Conservation (phyloP, 2,888 invertebrate species). For the Phaedon cochleariae region DNA sequence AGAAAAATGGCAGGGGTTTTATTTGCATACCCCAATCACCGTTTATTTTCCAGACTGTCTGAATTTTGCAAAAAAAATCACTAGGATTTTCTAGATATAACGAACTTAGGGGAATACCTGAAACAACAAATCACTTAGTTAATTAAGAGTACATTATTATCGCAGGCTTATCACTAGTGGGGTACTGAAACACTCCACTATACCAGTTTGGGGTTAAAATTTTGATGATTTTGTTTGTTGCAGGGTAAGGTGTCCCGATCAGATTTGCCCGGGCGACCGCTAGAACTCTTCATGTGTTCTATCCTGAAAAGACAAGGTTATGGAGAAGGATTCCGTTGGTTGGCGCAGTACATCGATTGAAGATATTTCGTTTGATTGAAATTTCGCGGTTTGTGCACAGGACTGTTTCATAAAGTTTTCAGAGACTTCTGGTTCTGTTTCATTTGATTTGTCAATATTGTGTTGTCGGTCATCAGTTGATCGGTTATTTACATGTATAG, state of each 20-base stretch:
- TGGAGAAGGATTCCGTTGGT: constrained; percentile 99
- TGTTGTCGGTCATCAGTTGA: neutral
- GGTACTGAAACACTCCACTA: too few species aligned
- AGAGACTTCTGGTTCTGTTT: too few species aligned
- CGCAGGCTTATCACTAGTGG: too few species aligned
- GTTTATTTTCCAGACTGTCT: too few species aligned
- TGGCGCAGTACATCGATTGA: constrained; percentile 98
- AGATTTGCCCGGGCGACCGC: constrained; percentile 92
- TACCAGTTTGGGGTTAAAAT: too few species aligned
- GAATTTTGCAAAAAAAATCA: too few species aligned
- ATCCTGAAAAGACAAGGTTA: constrained; percentile 99
- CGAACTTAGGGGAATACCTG: too few species aligned
- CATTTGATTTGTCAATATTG: neutral
- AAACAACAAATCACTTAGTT: too few species aligned
- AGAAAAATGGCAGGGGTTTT: too few species aligned
- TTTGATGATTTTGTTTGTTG: constrained; percentile 30
- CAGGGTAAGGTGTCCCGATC: constrained; percentile 92
- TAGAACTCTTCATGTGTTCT: constrained; percentile 99
- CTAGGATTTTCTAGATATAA: too few species aligned
- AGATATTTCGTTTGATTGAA: neutral
- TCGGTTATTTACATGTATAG: neutral
- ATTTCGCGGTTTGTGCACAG: constrained; percentile 8
- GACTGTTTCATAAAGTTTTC: constrained; percentile 9
- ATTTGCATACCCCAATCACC: too few species aligned
- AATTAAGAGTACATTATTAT: too few species aligned